These are phyloP conservation scores for Amblyraja radiata DNA, from an alignment of 2,797 vertebrate genomes.

Conservation along the genomic window DNA sequence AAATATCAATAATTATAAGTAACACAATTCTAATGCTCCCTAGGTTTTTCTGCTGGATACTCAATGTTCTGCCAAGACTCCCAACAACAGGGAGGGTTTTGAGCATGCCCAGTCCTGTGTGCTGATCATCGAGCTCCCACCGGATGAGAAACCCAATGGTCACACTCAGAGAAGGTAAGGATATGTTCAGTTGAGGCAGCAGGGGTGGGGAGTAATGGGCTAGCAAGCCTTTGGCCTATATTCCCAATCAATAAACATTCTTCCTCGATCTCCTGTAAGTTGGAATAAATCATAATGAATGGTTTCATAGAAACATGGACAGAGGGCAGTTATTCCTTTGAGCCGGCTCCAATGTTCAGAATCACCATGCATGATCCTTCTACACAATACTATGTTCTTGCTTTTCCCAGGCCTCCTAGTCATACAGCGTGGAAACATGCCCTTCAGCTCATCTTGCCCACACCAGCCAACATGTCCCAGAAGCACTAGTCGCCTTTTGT, in stretches of 20 bases:
- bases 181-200: not conserved
- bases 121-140: slow-evolving; percentile 86
- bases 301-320: too few relatives aligned
- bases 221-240: not conserved
- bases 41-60: slow-evolving; percentile 96
- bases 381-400: too few relatives aligned
- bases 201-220: not conserved
- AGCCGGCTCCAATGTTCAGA: too few relatives aligned
- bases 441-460: too few relatives aligned
- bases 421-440: too few relatives aligned
- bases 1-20: too few relatives aligned
- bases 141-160: slow-evolving; percentile 79
- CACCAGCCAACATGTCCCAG: too few relatives aligned
- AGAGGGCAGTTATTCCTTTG: too few relatives aligned
- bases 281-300: not conserved
- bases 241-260: not conserved
- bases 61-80: slow-evolving; percentile 91
- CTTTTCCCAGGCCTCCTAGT: too few relatives aligned
- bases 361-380: too few relatives aligned
- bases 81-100: slow-evolving; percentile 87
- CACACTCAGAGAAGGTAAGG: slow-evolving; percentile 83
- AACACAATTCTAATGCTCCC: not conserved
- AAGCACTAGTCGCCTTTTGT: too few relatives aligned
- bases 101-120: slow-evolving; percentile 96
- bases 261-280: not conserved